phyloP scores from a whole-genome alignment of 2,113 vertebrate genomes.

The Bujurquina vittata region DNA sequence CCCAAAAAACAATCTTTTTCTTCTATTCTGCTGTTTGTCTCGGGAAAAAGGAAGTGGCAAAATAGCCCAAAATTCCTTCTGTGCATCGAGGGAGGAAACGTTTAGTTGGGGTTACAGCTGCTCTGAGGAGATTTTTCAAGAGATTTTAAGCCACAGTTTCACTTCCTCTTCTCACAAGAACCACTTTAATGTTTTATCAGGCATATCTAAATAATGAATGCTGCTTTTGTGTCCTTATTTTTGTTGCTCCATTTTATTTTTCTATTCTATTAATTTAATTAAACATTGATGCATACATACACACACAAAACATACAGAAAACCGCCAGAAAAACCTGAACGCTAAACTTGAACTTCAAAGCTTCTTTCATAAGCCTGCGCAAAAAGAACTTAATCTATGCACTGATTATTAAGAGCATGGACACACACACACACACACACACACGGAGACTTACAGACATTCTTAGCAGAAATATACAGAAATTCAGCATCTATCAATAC shows the following conservation, averaged over 20 bases:
- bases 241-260: not conserved
- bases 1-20: not conserved
- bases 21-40: not conserved
- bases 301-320: not conserved
- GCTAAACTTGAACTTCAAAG: not conserved
- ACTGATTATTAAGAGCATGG: slow-evolving; percentile 19
- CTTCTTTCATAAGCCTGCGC: not conserved
- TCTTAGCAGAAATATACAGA: no score
- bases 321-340: not conserved
- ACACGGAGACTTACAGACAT: not conserved
- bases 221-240: not conserved
- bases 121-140: slow-evolving; percentile 4
- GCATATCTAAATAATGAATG: slow-evolving; percentile 2
- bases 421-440: not conserved
- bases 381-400: slow-evolving; percentile 1
- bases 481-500: no score
- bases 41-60: not conserved
- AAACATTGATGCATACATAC: not conserved
- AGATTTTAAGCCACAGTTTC: slow-evolving; percentile 6
- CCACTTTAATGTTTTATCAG: slow-evolving; percentile 19
- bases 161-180: slow-evolving; percentile 4
- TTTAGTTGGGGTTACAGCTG: slow-evolving; percentile 12
- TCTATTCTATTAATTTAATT: not conserved
- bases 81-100: slow-evolving; percentile 17
- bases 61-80: slow-evolving; percentile 15